A percentile compares a stretch with the other conserved stretches of the same genome.
Evolutionary conservation across 2,113 vertebrate species (phyloP).

Genomic region (Columbina picui): DNA sequence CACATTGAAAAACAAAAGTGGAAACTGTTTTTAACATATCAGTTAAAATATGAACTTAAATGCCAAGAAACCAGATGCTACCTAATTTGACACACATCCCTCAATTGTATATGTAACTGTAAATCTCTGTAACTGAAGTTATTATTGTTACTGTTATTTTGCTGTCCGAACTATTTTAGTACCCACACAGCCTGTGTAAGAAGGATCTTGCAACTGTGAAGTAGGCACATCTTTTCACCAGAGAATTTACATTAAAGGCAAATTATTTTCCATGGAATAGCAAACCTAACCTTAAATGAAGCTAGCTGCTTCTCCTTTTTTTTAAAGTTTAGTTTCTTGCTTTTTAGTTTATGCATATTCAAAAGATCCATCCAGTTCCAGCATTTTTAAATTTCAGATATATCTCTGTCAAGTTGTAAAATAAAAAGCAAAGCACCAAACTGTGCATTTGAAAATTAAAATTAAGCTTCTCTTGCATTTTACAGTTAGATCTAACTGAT

Average conservation of each 20-base stretch:
- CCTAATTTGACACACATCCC: background rate
- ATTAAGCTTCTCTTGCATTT: constrained; percentile 38
- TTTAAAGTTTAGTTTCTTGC: background rate
- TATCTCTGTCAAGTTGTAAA: background rate
- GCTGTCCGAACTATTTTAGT: background rate
- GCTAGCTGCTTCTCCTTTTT: background rate
- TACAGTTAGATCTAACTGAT: constrained; percentile 51
- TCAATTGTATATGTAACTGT: background rate
- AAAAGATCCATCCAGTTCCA: constrained; percentile 34
- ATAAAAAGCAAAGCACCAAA: constrained; percentile 23
- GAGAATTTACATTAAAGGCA: background rate
- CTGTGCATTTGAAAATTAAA: constrained; percentile 41
- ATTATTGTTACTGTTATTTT: background rate
- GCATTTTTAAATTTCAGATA: background rate
- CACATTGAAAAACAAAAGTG: background rate
- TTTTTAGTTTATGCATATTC: constrained; percentile 3
- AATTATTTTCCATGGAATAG: background rate
- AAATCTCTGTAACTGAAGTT: background rate
- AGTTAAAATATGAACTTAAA: background rate
- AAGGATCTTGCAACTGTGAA: background rate
- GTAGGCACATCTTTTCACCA: background rate
- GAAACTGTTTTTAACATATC: background rate
- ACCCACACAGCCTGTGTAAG: background rate
- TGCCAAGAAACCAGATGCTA: background rate
- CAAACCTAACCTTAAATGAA: background rate